These are phyloP conservation scores for Hemiprocne comata DNA, from an alignment of 2,113 vertebrate genomes.

Conservation along the genomic window DNA sequence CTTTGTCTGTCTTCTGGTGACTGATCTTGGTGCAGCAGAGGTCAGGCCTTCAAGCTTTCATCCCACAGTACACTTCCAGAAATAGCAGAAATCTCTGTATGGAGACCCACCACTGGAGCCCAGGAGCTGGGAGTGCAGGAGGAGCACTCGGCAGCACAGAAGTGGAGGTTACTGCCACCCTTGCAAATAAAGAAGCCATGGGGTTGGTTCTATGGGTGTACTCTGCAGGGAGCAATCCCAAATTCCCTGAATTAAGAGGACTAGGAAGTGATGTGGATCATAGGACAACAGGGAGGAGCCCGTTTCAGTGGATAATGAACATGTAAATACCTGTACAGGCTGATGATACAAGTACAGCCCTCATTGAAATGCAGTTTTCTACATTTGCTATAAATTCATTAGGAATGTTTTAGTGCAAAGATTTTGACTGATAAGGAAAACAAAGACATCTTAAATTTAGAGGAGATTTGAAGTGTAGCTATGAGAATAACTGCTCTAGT, in stretches of 20 bases:
- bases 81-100: not conserved
- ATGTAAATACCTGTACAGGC: not conserved
- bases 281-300: not conserved
- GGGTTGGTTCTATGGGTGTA: too few species aligned
- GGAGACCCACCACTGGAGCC: not conserved
- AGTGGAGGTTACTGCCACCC: not conserved
- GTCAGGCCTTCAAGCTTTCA: not conserved
- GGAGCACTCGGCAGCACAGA: fast-evolving
- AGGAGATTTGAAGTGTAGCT: not conserved
- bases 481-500: not conserved
- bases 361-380: not conserved
- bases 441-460: not conserved
- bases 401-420: not conserved
- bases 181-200: not conserved
- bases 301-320: fast-evolving
- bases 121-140: not conserved
- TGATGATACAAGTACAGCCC: fast-evolving
- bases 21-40: not conserved
- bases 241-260: not conserved
- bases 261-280: fast-evolving
- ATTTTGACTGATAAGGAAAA: not conserved
- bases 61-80: not conserved
- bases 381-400: not conserved
- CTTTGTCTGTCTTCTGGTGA: not conserved
- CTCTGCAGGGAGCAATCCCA: not conserved